Evolutionary conservation across 2,888 invertebrate species (phyloP).

Genomic region (Heteromurus nitidus): DNA sequence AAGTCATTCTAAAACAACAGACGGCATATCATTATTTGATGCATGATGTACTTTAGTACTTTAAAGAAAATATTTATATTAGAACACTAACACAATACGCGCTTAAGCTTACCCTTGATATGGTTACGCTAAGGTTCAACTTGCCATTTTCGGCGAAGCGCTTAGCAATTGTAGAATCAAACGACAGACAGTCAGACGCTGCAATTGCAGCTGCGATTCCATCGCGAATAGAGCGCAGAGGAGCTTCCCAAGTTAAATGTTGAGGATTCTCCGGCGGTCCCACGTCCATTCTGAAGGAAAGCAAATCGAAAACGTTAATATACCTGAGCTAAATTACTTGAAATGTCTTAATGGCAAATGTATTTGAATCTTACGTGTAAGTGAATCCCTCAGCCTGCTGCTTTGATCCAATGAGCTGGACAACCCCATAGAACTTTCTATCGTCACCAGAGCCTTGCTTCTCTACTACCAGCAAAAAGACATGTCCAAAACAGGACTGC

Average conservation of each 20-base stretch:
- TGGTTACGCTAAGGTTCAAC: constrained; percentile 99
- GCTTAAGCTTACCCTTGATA: constrained; percentile 84
- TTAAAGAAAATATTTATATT: background rate
- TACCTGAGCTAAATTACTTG: no score
- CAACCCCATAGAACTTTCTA: constrained; percentile 98
- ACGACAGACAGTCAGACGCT: constrained; percentile 98
- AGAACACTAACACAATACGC: background rate
- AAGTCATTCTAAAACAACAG: constrained; percentile 45
- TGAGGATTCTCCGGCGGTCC: constrained; percentile 94
- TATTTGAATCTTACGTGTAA: constrained; percentile 81
- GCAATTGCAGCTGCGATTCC: constrained; percentile 98
- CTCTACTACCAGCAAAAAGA: constrained; percentile 99
- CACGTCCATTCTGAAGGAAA: constrained; percentile 86
- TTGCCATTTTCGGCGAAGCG: constrained; percentile 99
- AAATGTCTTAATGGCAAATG: no score
- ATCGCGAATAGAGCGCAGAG: constrained; percentile 98
- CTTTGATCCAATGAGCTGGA: constrained; percentile 97
- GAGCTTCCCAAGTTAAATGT: constrained; percentile 98
- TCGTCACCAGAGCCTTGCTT: constrained; percentile 98
- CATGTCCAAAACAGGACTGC: constrained; percentile 99
- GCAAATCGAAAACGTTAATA: no score
- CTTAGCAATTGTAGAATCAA: constrained; percentile 98
- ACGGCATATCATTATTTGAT: no score
- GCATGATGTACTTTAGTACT: no score
- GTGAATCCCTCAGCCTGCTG: constrained; percentile 99